phyloP scores from a whole-genome alignment of 2,888 invertebrate species.

The Agrenia bidenticulata region DNA sequence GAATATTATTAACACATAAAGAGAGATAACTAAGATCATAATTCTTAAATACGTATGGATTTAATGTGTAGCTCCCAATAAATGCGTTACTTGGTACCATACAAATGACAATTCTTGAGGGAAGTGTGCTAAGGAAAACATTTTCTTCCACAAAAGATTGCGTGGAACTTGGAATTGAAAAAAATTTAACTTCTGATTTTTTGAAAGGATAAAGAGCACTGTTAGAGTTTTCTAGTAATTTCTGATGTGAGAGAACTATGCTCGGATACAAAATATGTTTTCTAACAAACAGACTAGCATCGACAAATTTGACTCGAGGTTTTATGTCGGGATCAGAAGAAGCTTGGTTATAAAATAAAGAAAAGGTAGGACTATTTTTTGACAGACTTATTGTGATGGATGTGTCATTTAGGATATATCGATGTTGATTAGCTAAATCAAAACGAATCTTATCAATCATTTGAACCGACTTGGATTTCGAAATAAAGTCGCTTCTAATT shows the following conservation, averaged over 20 bases:
- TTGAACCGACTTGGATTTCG: conserved; percentile 26
- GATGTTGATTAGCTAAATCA: conserved; percentile 32
- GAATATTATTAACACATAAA: conserved; percentile 48
- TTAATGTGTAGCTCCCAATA: conserved; percentile 41
- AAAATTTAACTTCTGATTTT: conserved; percentile 40
- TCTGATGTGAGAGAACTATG: conserved; percentile 46
- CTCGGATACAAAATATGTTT: conserved; percentile 39
- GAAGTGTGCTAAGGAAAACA: conserved; percentile 53
- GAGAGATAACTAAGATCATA: conserved; percentile 40
- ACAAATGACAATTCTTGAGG: conserved; percentile 53
- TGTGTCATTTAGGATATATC: conserved; percentile 40
- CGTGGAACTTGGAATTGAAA: conserved; percentile 45
- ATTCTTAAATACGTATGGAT: conserved; percentile 51
- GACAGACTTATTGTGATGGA: conserved; percentile 30
- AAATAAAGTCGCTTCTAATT: conserved; percentile 19
- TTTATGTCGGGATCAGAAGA: neutral
- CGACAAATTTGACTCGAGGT: conserved; percentile 41
- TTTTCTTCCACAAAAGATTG: conserved; percentile 54
- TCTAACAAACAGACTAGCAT: conserved; percentile 44
- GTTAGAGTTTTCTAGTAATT: conserved; percentile 35
- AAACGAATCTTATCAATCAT: conserved; percentile 34
- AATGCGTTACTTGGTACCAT: conserved; percentile 49
- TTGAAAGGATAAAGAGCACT: conserved; percentile 47
- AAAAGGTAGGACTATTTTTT: conserved; percentile 25
- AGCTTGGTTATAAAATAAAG: conserved; percentile 16